Conservation (phyloP, 2,888 invertebrate species). For the Limenitis camilla region DNA sequence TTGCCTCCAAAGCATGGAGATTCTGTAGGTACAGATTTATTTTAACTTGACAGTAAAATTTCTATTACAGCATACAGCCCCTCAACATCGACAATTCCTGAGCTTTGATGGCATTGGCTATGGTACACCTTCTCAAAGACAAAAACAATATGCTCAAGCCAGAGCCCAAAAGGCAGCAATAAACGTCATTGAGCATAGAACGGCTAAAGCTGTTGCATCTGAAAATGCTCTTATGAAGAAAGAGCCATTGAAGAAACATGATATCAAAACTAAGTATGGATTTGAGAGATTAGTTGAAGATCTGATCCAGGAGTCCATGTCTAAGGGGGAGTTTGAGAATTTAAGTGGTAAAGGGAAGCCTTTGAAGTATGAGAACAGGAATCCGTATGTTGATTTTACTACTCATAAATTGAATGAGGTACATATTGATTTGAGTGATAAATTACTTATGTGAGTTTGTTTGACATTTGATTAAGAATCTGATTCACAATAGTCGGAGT, state of each 20-base stretch:
- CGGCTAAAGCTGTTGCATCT: constrained; percentile 75
- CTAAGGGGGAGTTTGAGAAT: constrained; percentile 91
- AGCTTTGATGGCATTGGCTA: constrained; percentile 85
- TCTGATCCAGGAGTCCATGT: constrained; percentile 92
- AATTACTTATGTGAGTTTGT: no score
- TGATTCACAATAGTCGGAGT: no score
- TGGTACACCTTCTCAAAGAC: constrained; percentile 85
- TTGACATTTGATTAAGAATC: no score
- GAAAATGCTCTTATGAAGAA: constrained; percentile 80
- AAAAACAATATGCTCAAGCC: constrained; percentile 83
- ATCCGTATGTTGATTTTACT: constrained; percentile 91
- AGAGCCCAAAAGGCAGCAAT: constrained; percentile 80
- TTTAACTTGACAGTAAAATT: not conserved
- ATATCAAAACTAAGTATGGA: constrained; percentile 86
- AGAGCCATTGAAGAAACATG: constrained; percentile 76
- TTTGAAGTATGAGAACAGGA: constrained; percentile 78
- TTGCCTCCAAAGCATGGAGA: no score
- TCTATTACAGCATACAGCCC: constrained; percentile 81
- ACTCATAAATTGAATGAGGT: constrained; percentile 90
- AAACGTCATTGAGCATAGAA: constrained; percentile 76
- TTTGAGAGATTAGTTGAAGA: constrained; percentile 93
- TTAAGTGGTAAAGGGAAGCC: constrained; percentile 89
- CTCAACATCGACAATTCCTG: constrained; percentile 90
- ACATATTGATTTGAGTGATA: constrained; percentile 15
- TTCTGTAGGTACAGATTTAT: no score